Evolutionary conservation across 2,797 vertebrate genomes (phyloP).

Genomic region (Aselliscus stoliczkanus): DNA sequence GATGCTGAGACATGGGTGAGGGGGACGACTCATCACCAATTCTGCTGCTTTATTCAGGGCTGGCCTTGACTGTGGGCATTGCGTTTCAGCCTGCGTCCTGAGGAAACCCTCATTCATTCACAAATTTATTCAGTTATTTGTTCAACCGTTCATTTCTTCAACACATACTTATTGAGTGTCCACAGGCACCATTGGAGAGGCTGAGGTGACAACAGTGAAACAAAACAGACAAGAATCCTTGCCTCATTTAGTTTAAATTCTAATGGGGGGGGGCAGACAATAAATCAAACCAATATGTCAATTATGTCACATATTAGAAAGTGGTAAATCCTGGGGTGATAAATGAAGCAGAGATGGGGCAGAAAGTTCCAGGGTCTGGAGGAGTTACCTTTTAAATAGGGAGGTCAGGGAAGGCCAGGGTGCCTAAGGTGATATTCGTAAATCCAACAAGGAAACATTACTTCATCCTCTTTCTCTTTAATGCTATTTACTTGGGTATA

Average conservation of each 20-base stretch:
- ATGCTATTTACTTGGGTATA: background rate
- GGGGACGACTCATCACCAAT: accelerated
- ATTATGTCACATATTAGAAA: background rate
- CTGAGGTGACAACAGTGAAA: background rate
- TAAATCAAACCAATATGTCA: background rate
- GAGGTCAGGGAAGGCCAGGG: background rate
- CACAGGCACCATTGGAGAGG: no score
- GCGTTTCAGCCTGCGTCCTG: background rate
- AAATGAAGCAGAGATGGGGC: background rate
- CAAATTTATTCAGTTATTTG: background rate
- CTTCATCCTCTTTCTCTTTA: background rate
- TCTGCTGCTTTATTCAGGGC: background rate
- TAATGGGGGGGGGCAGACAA: background rate
- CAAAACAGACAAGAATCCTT: background rate
- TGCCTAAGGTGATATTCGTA: background rate
- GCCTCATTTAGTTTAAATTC: background rate
- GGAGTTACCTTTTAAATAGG: background rate
- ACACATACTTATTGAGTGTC: background rate
- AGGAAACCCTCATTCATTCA: background rate
- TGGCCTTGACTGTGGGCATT: background rate
- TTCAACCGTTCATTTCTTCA: background rate
- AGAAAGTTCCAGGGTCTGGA: background rate
- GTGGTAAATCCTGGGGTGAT: background rate
- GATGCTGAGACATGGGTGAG: background rate
- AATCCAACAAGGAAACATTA: background rate